phyloP scores from a whole-genome alignment of 2,888 invertebrate genomes.

The Heliconius sara region DNA sequence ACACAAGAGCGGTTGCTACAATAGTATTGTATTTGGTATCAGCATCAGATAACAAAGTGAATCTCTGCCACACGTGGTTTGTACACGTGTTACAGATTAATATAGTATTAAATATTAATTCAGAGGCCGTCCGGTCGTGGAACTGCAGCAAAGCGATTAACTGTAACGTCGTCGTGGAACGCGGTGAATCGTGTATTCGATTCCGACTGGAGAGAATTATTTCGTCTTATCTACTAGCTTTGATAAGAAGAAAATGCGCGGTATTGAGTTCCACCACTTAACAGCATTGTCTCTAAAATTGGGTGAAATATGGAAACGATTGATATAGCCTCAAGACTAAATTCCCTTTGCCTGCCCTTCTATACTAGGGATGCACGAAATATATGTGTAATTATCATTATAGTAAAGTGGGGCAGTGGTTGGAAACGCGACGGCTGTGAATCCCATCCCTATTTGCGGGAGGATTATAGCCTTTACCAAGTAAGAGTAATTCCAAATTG shows the following conservation, averaged over 20 bases:
- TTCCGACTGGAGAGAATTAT: background rate
- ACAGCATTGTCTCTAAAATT: background rate
- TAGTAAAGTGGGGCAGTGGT: no score
- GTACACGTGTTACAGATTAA: constrained; percentile 3
- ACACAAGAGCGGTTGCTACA: no score
- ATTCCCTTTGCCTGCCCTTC: no score
- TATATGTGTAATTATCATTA: no score
- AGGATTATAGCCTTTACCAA: no score
- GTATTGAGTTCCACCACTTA: background rate
- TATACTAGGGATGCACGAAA: no score
- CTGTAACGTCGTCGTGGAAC: background rate
- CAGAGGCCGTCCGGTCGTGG: background rate
- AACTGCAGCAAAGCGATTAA: no score
- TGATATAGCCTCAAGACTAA: no score
- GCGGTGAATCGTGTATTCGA: background rate
- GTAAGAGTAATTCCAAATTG: no score
- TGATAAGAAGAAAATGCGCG: background rate
- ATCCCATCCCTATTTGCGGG: no score
- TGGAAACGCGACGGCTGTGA: no score
- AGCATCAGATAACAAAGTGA: background rate
- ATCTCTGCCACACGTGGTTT: background rate
- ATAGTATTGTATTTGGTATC: background rate
- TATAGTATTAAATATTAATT: background rate
- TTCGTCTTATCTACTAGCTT: no score
- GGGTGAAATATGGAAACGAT: background rate